These are phyloP conservation scores for Cheilosia impressa DNA, from an alignment of 2,888 invertebrate species.

Conservation along the genomic window DNA sequence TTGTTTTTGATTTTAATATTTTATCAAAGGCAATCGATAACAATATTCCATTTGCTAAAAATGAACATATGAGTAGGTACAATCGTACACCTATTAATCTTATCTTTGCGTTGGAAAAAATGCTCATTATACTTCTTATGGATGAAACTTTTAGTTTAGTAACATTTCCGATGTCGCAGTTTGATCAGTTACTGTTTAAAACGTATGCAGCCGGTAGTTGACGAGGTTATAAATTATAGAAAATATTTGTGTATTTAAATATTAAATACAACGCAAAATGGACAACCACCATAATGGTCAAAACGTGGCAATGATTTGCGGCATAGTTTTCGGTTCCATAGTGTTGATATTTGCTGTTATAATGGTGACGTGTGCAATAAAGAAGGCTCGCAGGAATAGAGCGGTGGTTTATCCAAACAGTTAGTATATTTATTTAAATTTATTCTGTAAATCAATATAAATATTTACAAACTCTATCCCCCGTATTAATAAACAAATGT, in stretches of 20 bases:
- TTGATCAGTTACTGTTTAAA: conserved; percentile 3
- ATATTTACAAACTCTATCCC: too few species aligned
- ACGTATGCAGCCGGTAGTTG: conserved; percentile 1
- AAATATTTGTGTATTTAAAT: background rate
- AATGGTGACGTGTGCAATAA: background rate
- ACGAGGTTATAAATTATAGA: background rate
- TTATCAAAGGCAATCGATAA: conserved; percentile 6
- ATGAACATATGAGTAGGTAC: background rate
- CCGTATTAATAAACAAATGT: too few species aligned
- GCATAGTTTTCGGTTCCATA: conserved; percentile 14
- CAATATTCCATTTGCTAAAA: background rate
- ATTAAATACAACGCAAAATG: background rate
- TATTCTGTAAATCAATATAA: too few species aligned
- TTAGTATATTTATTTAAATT: background rate
- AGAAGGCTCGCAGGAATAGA: background rate
- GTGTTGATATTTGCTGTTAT: background rate
- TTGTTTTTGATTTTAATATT: background rate
- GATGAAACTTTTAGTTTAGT: conserved; percentile 12
- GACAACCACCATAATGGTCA: background rate
- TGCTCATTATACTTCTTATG: background rate
- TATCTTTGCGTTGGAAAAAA: conserved; percentile 1
- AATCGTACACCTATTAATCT: background rate
- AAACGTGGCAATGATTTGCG: conserved; percentile 8
- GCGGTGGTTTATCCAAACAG: background rate
- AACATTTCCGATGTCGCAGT: conserved; percentile 10